Base-by-base conservation (phyloP, 1,140 invertebrate genomes). In the Latrodectus geometricus region DNA sequence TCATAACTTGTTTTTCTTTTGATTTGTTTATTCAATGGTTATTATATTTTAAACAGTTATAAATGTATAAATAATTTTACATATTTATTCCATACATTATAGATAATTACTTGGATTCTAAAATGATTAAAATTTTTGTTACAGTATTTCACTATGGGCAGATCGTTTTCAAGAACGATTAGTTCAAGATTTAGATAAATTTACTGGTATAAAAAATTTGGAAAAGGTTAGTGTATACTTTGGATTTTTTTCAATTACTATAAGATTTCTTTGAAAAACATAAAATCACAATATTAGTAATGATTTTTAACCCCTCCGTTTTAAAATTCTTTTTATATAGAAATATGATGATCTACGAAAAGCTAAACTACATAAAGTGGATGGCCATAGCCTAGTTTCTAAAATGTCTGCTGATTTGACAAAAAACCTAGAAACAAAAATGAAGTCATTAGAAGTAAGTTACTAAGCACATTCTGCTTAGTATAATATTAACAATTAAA, bases 381-480 rank as follows among this genome's bases (percentile, higher is more conserved):
- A 88, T 84, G 87, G 80, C 0, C 35, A 74, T 48, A 52, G 49
- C 21, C 73, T 88, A 21, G 81, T 88, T 14, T 21, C 72, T 49
- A 85, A 68, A 78, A 88, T 88, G 87, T 84, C 87, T 52, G 20
- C 14, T 52, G 87, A 83, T 79, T 35, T 88, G 15, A 78, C 80
- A n/a, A 35, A 84, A 68, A 84, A 74, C 73, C 83, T 88, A 68
- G 48, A 84, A 48, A 78, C 68, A 68, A 88, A 83, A 69, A 78
- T 79, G 80, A 49, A 78, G 66, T 81, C 87, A 17, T 75, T 88
- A 11, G 65, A 83, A 21, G 87, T 88, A 88, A 61, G 17, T 56
- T 17, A 61, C 3, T 61, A 35, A 35, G 5, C 5, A 35, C 35
- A 35, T 35, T 35, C 35, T 35, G 35, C 5, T 35, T 35, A 35